A percentile compares a stretch with the other conserved stretches of the same genome.
phyloP scores from a whole-genome alignment of 1,140 invertebrate species.

The Chionoecetes opilio region DNA sequence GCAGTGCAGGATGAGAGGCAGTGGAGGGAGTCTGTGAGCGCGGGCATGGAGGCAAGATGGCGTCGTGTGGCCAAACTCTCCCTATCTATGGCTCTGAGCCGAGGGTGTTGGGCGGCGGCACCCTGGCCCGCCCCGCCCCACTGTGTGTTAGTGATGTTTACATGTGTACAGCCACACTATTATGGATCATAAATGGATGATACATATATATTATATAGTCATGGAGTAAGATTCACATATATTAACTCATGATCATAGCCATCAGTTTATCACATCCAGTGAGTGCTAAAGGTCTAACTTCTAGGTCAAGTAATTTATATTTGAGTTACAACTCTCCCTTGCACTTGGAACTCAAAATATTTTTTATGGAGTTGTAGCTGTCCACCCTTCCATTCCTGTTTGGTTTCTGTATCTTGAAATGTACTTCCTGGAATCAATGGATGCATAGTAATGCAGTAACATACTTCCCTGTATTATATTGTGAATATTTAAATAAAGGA shows the following conservation, averaged over 20 bases:
- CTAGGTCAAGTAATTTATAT: constrained; percentile 58
- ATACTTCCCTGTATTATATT: constrained; percentile 80
- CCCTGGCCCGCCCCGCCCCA: not conserved
- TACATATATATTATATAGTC: constrained; percentile 78
- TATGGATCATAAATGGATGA: constrained; percentile 68
- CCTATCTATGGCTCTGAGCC: too few species aligned
- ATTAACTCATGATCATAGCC: constrained; percentile 70
- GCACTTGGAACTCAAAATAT: constrained; percentile 69
- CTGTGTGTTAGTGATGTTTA: constrained; percentile 60
- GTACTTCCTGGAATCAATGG: constrained; percentile 77
- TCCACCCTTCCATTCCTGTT: constrained; percentile 70
- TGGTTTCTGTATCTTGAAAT: constrained; percentile 74
- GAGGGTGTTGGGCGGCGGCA: not conserved
- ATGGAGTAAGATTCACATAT: constrained; percentile 74
- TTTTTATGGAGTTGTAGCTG: constrained; percentile 65
- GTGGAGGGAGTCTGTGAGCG: too few species aligned
- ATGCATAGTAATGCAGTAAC: constrained; percentile 76
- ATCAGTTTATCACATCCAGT: constrained; percentile 61
- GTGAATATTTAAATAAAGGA: constrained; percentile 81
- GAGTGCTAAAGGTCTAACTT: constrained; percentile 64
- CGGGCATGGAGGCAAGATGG: too few species aligned
- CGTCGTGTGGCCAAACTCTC: not conserved
- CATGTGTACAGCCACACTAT: constrained; percentile 68
- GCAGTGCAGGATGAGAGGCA: too few species aligned
- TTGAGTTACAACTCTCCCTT: constrained; percentile 66